These are phyloP conservation scores for Seriola quinqueradiata DNA, from an alignment of 2,113 vertebrate genomes.

Conservation along the genomic window DNA sequence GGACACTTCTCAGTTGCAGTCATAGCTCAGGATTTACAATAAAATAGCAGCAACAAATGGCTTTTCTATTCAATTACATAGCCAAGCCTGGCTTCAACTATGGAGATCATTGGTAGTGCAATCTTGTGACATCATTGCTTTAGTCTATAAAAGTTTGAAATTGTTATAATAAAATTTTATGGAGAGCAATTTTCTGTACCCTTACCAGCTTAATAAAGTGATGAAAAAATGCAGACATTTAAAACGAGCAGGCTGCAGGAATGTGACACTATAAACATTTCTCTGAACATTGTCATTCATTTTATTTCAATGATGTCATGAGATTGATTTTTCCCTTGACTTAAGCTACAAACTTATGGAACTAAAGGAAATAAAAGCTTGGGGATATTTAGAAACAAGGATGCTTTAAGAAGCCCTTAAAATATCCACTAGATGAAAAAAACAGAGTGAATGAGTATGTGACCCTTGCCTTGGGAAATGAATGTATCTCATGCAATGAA, in stretches of 20 bases:
- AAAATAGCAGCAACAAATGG: neutral
- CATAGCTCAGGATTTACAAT: neutral
- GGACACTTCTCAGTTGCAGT: neutral
- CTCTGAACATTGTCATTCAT: slow-evolving; percentile 30
- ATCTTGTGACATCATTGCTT: slow-evolving; percentile 57
- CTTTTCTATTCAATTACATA: neutral
- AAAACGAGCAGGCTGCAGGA: slow-evolving; percentile 34
- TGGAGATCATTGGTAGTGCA: slow-evolving; percentile 18
- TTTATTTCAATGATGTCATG: slow-evolving; percentile 41
- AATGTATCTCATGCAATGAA: too few relatives aligned
- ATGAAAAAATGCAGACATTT: slow-evolving; percentile 50
- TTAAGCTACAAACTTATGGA: neutral
- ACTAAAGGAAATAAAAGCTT: neutral
- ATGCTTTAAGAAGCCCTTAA: neutral
- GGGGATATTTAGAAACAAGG: neutral
- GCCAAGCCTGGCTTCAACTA: neutral
- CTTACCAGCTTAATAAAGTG: slow-evolving; percentile 32
- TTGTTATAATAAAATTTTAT: slow-evolving; percentile 54
- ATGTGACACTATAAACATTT: slow-evolving; percentile 31
- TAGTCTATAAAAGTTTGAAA: slow-evolving; percentile 47
- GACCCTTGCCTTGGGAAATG: too few relatives aligned
- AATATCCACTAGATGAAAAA: neutral
- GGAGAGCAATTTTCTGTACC: slow-evolving; percentile 44
- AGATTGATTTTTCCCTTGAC: slow-evolving; percentile 16
- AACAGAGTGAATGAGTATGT: neutral